Conservation (phyloP, 2,888 invertebrate genomes). For the Rhopalosiphum nymphaeae region DNA sequence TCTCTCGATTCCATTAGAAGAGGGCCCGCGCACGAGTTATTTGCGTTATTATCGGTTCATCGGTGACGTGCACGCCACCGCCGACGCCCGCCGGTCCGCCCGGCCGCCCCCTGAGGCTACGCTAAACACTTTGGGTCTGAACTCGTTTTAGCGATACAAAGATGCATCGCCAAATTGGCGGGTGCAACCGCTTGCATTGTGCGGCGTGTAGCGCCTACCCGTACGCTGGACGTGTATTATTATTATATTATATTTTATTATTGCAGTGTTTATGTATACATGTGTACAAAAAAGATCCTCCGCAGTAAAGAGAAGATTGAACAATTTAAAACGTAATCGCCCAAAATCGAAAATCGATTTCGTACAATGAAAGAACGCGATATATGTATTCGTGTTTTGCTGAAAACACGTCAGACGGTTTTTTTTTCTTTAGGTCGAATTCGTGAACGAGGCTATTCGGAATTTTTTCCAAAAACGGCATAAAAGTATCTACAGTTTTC, state of each 20-base stretch:
- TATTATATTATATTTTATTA: slow-evolving; percentile 32
- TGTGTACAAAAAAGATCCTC: background rate
- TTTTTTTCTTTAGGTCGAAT: background rate
- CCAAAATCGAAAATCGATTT: slow-evolving; percentile 51
- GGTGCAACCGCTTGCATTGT: slow-evolving; percentile 47
- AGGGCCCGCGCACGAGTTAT: slow-evolving; percentile 47
- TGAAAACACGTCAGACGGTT: background rate
- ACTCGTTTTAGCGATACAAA: slow-evolving; percentile 52
- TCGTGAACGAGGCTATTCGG: background rate
- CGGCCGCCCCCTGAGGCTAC: background rate
- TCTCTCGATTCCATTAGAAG: slow-evolving; percentile 45
- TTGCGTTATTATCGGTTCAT: slow-evolving; percentile 60
- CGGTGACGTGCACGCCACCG: slow-evolving; percentile 16
- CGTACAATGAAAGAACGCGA: slow-evolving; percentile 41
- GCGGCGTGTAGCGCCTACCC: background rate
- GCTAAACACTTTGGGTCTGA: slow-evolving; percentile 46
- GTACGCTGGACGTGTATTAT: slow-evolving; percentile 6
- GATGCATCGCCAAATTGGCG: slow-evolving; percentile 53
- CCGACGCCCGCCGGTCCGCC: background rate
- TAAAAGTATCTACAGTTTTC: background rate
- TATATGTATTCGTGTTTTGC: slow-evolving; percentile 15
- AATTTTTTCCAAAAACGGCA: background rate
- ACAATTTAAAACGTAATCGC: slow-evolving; percentile 49
- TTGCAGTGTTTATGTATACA: background rate
- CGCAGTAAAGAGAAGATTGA: background rate